Evolutionary conservation across 2,888 invertebrate genomes (phyloP).

Genomic region (Noctua comes): DNA sequence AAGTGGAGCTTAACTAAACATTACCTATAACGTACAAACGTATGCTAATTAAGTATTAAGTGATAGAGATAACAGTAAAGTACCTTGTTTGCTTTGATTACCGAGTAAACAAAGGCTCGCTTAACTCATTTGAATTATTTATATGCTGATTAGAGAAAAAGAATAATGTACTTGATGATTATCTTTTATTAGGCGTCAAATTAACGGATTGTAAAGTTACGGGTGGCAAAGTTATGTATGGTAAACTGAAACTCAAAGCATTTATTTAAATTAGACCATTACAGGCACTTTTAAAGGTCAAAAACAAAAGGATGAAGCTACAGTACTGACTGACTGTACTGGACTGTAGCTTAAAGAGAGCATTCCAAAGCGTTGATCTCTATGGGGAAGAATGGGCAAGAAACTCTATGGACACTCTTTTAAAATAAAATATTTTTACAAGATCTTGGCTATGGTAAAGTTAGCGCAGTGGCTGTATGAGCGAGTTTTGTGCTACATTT

Average conservation of each 20-base stretch:
- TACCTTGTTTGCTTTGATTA: constrained; percentile 38
- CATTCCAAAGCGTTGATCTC: too few relatives aligned
- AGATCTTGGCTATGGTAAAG: background rate
- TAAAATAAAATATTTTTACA: too few relatives aligned
- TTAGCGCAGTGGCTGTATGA: background rate
- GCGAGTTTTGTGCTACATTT: background rate
- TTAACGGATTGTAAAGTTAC: background rate
- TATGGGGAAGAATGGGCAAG: too few relatives aligned
- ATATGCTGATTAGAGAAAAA: constrained; percentile 10
- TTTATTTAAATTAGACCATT: too few relatives aligned
- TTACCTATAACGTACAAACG: background rate
- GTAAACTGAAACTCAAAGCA: too few relatives aligned
- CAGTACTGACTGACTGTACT: too few relatives aligned
- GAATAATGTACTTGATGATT: constrained; percentile 9
- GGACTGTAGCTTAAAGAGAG: too few relatives aligned
- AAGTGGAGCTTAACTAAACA: constrained; percentile 38
- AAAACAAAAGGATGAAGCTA: too few relatives aligned
- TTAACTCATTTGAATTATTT: constrained; percentile 34
- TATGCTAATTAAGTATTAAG: constrained; percentile 40
- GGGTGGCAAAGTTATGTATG: background rate
- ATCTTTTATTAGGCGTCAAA: constrained; percentile 16
- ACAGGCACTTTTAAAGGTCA: too few relatives aligned
- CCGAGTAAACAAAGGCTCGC: constrained; percentile 34
- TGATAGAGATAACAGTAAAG: constrained; percentile 20
- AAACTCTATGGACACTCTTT: too few relatives aligned